Base-by-base conservation (phyloP, 2,113 vertebrate species). In the Scophthalmus maximus region DNA sequence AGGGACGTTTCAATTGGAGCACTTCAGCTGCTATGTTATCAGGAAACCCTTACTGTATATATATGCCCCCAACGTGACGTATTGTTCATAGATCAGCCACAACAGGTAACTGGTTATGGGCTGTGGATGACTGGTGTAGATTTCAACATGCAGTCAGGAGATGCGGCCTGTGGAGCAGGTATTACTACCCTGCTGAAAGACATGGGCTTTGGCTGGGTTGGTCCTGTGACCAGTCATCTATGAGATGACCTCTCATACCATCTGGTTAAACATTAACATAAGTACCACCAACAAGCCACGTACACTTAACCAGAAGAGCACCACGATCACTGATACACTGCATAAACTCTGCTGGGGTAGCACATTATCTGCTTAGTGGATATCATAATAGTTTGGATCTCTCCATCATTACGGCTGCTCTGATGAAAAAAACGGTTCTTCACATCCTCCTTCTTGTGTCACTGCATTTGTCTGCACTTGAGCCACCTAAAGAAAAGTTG, bases 1-100 rank as follows among this genome's bases (percentile, higher is more conserved):
- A 62, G 44, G 15, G 23, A 52, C 2, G 38, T 68, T 55, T 58
- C 56, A 65, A 62, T 14, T 36, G 29, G 60, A 66, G 25, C 3
- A 29, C 46, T 58, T 60, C 17, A 14, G 6, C 34, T 68, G 46
- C 25, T 55, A 26, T 8, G 56, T 59, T 64, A 38, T 66, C 22
- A 58, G 34, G 64, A 30, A 61, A 57, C 6, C 12, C 18, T 34
- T 20, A 53, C 25, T 57, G n/a, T n/a, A n/a, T n/a, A n/a, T 29
- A 38, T 56, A 29, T 38, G 8, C 58, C 26, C 9, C 29, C 18
- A 29, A 47, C 20, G 15, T 52, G 12, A 52, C 14, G 38, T 42
- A 42, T 4, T 32, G 30, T 32, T 5, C 30, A 8, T 8, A 10
- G 10, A 38, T 38, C 36, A 9, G 36, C 36, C 6, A 38, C 36